Percentiles rank a stretch among this genome's conserved stretches.
Evolutionary conservation across 2,888 invertebrate genomes (phyloP).

Genomic region (Opisthograptis luteolata): DNA sequence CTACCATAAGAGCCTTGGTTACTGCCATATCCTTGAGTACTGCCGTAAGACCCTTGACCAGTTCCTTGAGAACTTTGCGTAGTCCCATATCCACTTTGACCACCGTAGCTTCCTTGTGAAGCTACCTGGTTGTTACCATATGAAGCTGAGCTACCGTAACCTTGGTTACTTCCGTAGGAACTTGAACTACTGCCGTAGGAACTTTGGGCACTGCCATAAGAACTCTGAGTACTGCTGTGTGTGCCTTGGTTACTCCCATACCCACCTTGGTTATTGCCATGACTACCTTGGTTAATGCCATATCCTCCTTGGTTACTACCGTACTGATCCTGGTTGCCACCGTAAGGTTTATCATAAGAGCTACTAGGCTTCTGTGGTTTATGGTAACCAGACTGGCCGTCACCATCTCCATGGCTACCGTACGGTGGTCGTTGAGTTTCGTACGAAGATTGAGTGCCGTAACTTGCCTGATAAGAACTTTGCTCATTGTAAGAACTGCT

Average conservation of each 20-base stretch:
- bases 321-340: constrained; percentile 25
- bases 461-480: constrained; percentile 14
- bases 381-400: constrained; percentile 26
- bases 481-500: constrained; percentile 23
- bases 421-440: constrained; percentile 27
- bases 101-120: constrained; percentile 11
- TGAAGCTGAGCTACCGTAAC: constrained; percentile 5
- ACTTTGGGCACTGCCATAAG: constrained; percentile 11
- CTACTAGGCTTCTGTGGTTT: constrained; percentile 31
- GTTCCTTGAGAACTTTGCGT: constrained; percentile 11
- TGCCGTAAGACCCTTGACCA: constrained; percentile 1
- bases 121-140: constrained; percentile 12
- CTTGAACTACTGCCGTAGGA: constrained; percentile 8
- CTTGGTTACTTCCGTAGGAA: constrained; percentile 10
- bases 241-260: constrained; percentile 13
- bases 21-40: constrained; percentile 2
- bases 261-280: constrained; percentile 8
- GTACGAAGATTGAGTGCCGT: constrained; percentile 26
- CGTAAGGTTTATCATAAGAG: constrained; percentile 33
- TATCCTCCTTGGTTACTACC: constrained; percentile 29
- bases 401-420: constrained; percentile 15
- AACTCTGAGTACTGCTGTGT: constrained; percentile 9
- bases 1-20: constrained; percentile 5
- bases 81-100: constrained; percentile 23
- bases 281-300: constrained; percentile 14